Base-by-base conservation (phyloP, 2,888 invertebrate species). In the Teinopalpus imperialis region DNA sequence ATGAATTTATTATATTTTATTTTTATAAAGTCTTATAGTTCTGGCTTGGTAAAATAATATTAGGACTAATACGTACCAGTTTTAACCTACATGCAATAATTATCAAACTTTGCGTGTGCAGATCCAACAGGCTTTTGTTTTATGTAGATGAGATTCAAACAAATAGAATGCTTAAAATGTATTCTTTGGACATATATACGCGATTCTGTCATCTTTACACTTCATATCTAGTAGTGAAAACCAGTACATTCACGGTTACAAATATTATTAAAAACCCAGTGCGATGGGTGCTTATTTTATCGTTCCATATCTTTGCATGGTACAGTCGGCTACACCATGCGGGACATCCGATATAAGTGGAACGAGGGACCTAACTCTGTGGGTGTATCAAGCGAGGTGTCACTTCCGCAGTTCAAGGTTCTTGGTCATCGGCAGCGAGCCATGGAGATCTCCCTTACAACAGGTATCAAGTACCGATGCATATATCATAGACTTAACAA, bases 291-390 rank as follows among this genome's bases (percentile, higher is more conserved):
- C 79, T 81, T 85, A 71, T 74, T 82, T 78, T 79, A 83, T 78
- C 76, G 74, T 77, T 81, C 63, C 81, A 77, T 83, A 80, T 85
- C 63, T 86, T 78, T 83, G 83, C 81, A 82, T 81, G 83, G 76
- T 77, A 89, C 93, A 97, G 97, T 97, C 93, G 97, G 97, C 92
- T 97, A 97, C 94, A 97, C 97, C 90, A 97, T 97, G 96, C 93
- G 95, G 91, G 97, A 97, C 93, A 97, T 97, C 92, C 94, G 96
- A 80, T 97, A 97, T 94, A 96, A 95, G 89, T 97, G 97, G 97
- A 96, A 96, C 91, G 96, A 97, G 90, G 96, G 96, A 69, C 94
- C 95, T 74, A 94, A 95, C 91, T 96, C 97, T 86, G 97, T 98
- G 89, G 97, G 96, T 89, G 96, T 97, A 81, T 96, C 96, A 90